Percentiles rank a stretch among this genome's conserved stretches.
Evolutionary conservation across 1,140 invertebrate genomes (phyloP).

Genomic region (Camponotus vicinus): DNA sequence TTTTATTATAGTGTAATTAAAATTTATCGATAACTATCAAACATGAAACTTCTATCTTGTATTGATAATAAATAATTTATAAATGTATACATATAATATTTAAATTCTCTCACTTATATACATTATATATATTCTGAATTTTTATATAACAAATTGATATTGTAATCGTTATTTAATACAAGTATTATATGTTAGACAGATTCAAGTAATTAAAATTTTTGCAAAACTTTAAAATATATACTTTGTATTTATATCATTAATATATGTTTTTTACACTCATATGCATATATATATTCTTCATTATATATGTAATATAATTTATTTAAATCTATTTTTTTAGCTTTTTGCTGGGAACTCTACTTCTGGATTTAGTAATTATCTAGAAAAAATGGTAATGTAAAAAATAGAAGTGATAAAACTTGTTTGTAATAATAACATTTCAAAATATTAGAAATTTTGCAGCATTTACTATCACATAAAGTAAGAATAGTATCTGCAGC

Average conservation of each 20-base stretch:
- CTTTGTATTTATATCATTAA: not conserved
- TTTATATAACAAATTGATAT: not conserved
- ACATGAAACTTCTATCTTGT: not conserved
- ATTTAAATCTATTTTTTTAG: constrained; percentile 13
- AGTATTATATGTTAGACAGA: not conserved
- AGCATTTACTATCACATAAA: not conserved
- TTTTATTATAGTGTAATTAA: not conserved
- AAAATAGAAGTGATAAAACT: not conserved
- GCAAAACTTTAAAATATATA: not conserved
- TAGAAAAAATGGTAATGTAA: not conserved
- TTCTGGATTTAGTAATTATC: not conserved
- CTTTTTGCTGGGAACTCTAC: not conserved
- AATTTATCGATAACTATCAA: not conserved
- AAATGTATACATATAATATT: not conserved
- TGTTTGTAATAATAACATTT: too few relatives aligned
- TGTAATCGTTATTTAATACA: not conserved
- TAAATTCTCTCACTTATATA: not conserved
- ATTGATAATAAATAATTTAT: constrained; percentile 4
- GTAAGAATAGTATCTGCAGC: not conserved
- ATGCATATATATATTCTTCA: not conserved
- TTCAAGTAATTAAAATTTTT: constrained; percentile 18
- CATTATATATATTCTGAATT: not conserved
- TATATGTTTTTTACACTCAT: not conserved
- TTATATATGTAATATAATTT: constrained; percentile 1
- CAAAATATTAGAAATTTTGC: not conserved